A percentile compares a stretch with the other conserved stretches of the same genome.
phyloP scores from a whole-genome alignment of 2,113 vertebrate species.

The Hemichromis elongatus region DNA sequence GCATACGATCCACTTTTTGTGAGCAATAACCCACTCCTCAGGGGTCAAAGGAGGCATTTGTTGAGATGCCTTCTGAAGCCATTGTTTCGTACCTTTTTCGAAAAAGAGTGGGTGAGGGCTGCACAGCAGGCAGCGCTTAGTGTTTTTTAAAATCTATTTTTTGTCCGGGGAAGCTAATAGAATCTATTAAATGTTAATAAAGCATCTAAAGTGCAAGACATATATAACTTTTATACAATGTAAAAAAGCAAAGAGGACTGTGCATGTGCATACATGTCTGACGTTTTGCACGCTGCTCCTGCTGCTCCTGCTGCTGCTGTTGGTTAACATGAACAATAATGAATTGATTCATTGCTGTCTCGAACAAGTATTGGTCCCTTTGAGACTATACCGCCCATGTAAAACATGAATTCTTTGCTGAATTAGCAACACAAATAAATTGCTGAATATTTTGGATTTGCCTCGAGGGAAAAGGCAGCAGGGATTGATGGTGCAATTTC shows the following conservation, averaged over 20 bases:
- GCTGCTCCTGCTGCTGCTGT: background rate
- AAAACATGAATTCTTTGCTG: conserved; percentile 45
- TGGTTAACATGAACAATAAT: conserved; percentile 24
- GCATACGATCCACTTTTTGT: conserved; percentile 9
- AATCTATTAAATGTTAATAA: conserved; percentile 68
- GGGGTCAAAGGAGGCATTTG: conserved; percentile 45
- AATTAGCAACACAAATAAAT: conserved; percentile 46
- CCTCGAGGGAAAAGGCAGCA: conserved; percentile 2
- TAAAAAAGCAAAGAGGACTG: background rate
- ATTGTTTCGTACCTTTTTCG: conserved; percentile 23
- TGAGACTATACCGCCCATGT: conserved; percentile 40
- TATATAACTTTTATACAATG: conserved; percentile 37
- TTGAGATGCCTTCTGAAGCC: conserved; percentile 29
- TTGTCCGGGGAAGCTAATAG: conserved; percentile 47
- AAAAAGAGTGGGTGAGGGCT: background rate
- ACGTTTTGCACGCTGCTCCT: background rate
- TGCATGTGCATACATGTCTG: background rate
- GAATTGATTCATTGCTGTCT: conserved; percentile 40
- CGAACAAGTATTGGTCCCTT: conserved; percentile 24
- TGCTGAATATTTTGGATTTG: conserved; percentile 44
- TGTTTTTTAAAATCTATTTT: conserved; percentile 41
- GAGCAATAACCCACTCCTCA: conserved; percentile 45
- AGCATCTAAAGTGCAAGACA: conserved; percentile 33
- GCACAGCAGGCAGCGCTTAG: background rate
- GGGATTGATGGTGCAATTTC: conserved; percentile 51